Conservation (phyloP, 2,113 vertebrate species). For the Psilopsiagon aymara region DNA sequence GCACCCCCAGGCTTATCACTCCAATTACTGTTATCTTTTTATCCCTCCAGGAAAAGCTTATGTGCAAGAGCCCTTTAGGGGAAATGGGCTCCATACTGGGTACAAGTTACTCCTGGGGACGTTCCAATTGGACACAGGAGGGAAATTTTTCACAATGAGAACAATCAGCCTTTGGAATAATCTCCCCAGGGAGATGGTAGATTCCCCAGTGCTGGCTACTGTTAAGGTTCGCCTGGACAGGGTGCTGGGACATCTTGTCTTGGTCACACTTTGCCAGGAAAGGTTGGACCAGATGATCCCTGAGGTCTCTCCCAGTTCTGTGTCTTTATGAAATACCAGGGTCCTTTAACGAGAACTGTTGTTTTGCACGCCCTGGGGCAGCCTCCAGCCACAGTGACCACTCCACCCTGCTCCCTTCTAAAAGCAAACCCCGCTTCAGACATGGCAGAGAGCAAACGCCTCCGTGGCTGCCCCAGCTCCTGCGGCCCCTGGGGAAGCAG, state of each 20-base stretch:
- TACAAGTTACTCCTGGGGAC: constrained; percentile 4
- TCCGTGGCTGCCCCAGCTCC: rapidly evolving
- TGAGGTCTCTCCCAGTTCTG: background rate
- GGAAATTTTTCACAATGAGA: background rate
- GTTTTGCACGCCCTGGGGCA: background rate
- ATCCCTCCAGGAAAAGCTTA: background rate
- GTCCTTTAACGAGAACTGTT: background rate
- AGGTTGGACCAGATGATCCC: background rate
- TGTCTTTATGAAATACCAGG: background rate
- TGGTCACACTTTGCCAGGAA: background rate
- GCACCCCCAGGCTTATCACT: background rate
- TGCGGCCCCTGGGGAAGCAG: rapidly evolving
- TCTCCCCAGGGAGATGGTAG: background rate
- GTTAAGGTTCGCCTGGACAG: background rate
- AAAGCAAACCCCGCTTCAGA: rapidly evolving
- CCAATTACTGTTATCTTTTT: background rate
- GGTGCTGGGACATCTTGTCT: background rate
- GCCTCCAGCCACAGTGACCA: rapidly evolving
- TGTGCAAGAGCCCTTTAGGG: background rate
- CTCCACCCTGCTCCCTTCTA: background rate
- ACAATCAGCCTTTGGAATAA: constrained; percentile 2
- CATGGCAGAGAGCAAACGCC: background rate
- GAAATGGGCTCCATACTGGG: background rate
- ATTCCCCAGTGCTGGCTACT: background rate
- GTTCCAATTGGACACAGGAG: background rate